Base-by-base conservation (phyloP, 2,797 vertebrate genomes). In the Phaenicophaeus curvirostris region DNA sequence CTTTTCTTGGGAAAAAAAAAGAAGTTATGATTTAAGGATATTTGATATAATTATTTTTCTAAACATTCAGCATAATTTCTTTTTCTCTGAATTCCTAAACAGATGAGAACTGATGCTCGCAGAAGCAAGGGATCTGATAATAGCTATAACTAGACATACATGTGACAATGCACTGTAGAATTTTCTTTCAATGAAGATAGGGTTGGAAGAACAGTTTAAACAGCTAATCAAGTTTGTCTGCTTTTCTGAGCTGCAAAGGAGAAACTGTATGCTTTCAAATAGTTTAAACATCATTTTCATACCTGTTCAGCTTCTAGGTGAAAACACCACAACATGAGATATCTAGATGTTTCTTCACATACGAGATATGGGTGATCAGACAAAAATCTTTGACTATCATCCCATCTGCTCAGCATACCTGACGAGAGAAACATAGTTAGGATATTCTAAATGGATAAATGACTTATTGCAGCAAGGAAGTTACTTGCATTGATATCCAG, bases 341-440 rank as follows among this genome's bases (percentile, higher is more conserved):
- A 99, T 85, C 98, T 99, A 83, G 99, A 98, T 1, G 99, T 99
- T 97, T 99, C 99, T 97, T 99, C 99, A 96, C 99, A 99, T 93
- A 99, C 99, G 96, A 99, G 98, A 89, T 99, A 98, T 6, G 99
- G 99, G 91, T 98, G 98, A 90, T 99, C 98, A 67, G 99, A 98
- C 42, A 99, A 98, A 97, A 99, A 99, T 69, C 98, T 98, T 96
- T 99, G 99, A 97, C 99, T 99, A 94, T 99, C 99, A 80, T 99
- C 98, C 99, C 99, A 99, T 97, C 99, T 98, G 79, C 98, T 98
- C 94, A 99, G 96, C 99, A 99, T 99, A 67, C 99, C 99, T 99
- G 96, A 4, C 79, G 87, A 93, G 46, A 97, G 80, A 95, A 92
- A 78, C 19, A 71, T 6, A 68, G 21, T 83, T 85, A 71, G 71